Percentiles rank a stretch among this genome's conserved stretches.
These are phyloP conservation scores for Zygogramma bicolorata DNA, from an alignment of 2,888 invertebrate genomes.

Conservation along the genomic window DNA sequence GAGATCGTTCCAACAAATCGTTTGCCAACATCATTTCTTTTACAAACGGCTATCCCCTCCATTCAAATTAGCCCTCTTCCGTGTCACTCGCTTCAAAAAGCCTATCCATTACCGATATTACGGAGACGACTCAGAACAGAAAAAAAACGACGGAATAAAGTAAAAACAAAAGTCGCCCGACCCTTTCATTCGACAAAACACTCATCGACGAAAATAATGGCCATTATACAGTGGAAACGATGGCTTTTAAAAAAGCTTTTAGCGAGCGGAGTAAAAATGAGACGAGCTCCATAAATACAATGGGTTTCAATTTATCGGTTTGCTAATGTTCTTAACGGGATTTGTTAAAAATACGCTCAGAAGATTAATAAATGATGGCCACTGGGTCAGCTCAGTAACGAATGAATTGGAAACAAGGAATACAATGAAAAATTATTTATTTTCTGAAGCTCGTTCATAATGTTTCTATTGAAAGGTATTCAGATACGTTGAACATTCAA, in stretches of 20 bases:
- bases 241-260: constrained; percentile 40
- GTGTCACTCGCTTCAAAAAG: background rate
- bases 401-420: too few relatives aligned
- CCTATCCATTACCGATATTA: constrained; percentile 27
- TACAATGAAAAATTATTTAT: too few relatives aligned
- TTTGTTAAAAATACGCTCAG: constrained; percentile 31
- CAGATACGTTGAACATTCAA: too few relatives aligned
- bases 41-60: background rate
- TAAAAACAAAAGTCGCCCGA: constrained; percentile 19
- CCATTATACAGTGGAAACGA: constrained; percentile 38
- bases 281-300: constrained; percentile 40
- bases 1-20: background rate
- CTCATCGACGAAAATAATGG: constrained; percentile 38
- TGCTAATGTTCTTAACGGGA: constrained; percentile 24
- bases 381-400: too few relatives aligned
- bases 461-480: too few relatives aligned
- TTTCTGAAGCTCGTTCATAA: too few relatives aligned
- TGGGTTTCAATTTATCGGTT: constrained; percentile 35
- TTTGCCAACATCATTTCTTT: background rate
- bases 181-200: constrained; percentile 29
- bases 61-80: constrained; percentile 1
- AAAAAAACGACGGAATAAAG: constrained; percentile 12
- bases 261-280: constrained; percentile 38
- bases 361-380: too few relatives aligned
- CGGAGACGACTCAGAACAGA: background rate